These are phyloP conservation scores for Turnix velox DNA, from an alignment of 2,113 vertebrate species.

Conservation along the genomic window DNA sequence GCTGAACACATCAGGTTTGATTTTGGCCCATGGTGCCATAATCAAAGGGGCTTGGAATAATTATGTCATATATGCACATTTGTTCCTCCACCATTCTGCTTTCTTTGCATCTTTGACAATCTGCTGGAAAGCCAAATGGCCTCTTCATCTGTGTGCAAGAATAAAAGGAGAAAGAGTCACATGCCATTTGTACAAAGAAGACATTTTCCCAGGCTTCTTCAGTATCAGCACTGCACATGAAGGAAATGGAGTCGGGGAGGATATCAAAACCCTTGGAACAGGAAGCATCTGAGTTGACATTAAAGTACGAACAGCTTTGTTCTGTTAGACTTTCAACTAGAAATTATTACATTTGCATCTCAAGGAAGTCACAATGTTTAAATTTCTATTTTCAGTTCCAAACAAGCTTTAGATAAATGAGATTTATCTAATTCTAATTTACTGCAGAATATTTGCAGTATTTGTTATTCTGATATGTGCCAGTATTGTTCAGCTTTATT, in stretches of 20 bases:
- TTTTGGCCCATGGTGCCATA: neutral
- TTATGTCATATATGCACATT: neutral
- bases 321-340: neutral
- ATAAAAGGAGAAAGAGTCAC: neutral
- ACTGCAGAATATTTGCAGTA: neutral
- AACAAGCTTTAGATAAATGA: neutral
- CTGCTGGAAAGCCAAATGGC: neutral
- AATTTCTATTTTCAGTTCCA: neutral
- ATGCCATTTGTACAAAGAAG: neutral
- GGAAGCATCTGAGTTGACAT: slow-evolving; percentile 21
- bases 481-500: neutral
- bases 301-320: slow-evolving; percentile 22
- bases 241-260: neutral
- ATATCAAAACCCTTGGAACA: neutral
- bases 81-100: neutral
- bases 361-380: neutral
- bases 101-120: neutral
- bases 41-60: neutral
- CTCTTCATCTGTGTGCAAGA: neutral
- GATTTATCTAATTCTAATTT: neutral
- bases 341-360: neutral
- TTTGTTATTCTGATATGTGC: neutral
- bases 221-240: neutral
- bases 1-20: neutral
- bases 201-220: neutral